Evolutionary conservation across 2,113 vertebrate species (phyloP).

Genomic region (Gopherus evgoodei): DNA sequence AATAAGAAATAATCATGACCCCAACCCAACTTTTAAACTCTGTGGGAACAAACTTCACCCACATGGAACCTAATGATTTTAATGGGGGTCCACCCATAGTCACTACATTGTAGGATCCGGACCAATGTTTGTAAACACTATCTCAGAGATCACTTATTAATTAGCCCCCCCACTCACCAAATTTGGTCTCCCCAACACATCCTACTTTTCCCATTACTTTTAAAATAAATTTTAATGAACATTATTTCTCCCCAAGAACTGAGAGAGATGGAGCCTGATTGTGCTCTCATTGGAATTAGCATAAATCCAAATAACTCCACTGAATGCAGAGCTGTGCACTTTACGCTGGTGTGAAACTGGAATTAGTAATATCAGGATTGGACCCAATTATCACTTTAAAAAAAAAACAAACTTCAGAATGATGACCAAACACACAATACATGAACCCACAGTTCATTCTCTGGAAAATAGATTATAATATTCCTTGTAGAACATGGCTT

Average conservation of each 20-base stretch:
- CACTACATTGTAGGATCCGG: not conserved
- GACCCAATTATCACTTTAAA: not conserved
- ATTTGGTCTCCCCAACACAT: not conserved
- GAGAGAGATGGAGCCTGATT: not conserved
- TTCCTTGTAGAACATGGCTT: not conserved
- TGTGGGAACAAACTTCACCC: not conserved
- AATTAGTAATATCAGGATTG: not conserved
- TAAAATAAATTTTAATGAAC: not conserved
- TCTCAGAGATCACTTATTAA: not conserved
- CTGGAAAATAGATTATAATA: not conserved
- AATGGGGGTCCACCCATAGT: not conserved
- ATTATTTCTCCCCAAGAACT: not conserved
- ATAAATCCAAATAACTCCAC: not conserved
- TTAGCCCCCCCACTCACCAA: not conserved
- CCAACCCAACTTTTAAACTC: slow-evolving; percentile 9
- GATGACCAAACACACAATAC: not conserved
- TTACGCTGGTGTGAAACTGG: not conserved
- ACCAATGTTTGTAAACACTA: not conserved
- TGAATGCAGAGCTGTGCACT: not conserved
- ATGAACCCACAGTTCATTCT: not conserved
- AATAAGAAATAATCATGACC: not conserved
- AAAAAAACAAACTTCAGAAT: not conserved
- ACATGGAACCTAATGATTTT: not conserved
- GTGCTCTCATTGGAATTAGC: not conserved
- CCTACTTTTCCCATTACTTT: fast-evolving